Base-by-base conservation (phyloP, 2,888 invertebrate species). In the Uropetala carovei region DNA sequence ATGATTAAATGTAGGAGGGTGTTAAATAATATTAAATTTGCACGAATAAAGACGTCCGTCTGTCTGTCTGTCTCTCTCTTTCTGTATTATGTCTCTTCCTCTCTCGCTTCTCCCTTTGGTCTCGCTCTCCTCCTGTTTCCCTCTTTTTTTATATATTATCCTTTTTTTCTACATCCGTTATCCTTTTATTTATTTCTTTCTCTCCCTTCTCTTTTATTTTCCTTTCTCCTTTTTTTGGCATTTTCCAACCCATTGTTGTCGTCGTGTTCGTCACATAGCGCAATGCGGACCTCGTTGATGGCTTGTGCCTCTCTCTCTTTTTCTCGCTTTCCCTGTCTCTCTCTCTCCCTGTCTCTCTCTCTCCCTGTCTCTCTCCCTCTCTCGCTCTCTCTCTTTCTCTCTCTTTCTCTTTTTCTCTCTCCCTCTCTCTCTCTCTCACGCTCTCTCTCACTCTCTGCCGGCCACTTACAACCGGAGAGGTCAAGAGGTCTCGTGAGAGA, bases 401-500 rank as follows among this genome's bases (percentile, higher is more conserved):
- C 30, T 43, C 16, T 16, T n/a, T n/a, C n/a, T n/a, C n/a, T n/a
- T n/a, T n/a, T n/a, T n/a, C n/a, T 82, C 82, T 27, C 30, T 30
- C 30, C 7, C 22, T 11, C 5, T 11, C 75, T 30, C 22, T 5
- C 27, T 30, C 30, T 43, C 16, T 16, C 2, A 16, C 13, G 0
- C 13, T 13, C 8, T 0, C 22, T 0, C 81, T 18, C 9, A 11
- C 27, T n/a, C 81, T n/a, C 81, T 81, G 22, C 30, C 81, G 0
- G 30, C 82, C 43, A 43, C 5, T 81, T 43, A 82, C 82, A 82
- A 43, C 82, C 82, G 82, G 82, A 27, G 85, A 58, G 56, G 57
- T 57, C 56, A 85, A 85, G 85, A 85, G 85, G 57, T 57, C 85
- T 58, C 57, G 58, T 22, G 22, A 57, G 85, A 57, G 18, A 43